Evolutionary conservation across 2,888 invertebrate genomes (phyloP).

Genomic region (Cepaea hortensis): DNA sequence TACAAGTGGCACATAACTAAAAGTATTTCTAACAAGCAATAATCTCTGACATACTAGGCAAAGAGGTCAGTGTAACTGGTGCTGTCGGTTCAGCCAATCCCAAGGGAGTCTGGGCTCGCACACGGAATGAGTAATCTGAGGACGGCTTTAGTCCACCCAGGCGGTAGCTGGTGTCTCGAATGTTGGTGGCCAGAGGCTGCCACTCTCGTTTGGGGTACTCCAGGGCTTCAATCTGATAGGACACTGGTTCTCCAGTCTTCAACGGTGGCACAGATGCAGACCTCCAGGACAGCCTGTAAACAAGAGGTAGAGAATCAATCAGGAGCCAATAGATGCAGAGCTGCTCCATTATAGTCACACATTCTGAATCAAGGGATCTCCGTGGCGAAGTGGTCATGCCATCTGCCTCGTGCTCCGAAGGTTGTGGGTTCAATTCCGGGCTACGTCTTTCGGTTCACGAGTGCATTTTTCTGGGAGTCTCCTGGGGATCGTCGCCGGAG

Average conservation of each 20-base stretch:
- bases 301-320: not conserved
- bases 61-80: constrained; percentile 62
- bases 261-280: constrained; percentile 58
- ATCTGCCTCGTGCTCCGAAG: too few species aligned
- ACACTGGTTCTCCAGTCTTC: constrained; percentile 55
- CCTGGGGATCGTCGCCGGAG: too few species aligned
- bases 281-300: constrained; percentile 63
- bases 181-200: constrained; percentile 68
- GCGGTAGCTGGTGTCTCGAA: constrained; percentile 60
- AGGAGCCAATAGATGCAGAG: not conserved
- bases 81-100: constrained; percentile 91
- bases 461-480: too few species aligned
- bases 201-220: constrained; percentile 68
- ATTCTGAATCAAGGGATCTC: not conserved
- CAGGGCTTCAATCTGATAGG: constrained; percentile 67
- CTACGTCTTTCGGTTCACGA: too few species aligned
- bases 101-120: constrained; percentile 96
- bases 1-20: too few species aligned
- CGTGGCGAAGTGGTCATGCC: too few species aligned
- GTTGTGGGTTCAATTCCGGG: too few species aligned
- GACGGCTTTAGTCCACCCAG: constrained; percentile 62
- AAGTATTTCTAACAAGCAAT: not conserved
- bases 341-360: not conserved
- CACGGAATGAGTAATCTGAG: constrained; percentile 94
- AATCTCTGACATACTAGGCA: constrained; percentile 54